A percentile compares a stretch with the other conserved stretches of the same genome.
These are phyloP conservation scores for Sinelater perroti DNA, from an alignment of 2,888 invertebrate genomes.

Conservation along the genomic window DNA sequence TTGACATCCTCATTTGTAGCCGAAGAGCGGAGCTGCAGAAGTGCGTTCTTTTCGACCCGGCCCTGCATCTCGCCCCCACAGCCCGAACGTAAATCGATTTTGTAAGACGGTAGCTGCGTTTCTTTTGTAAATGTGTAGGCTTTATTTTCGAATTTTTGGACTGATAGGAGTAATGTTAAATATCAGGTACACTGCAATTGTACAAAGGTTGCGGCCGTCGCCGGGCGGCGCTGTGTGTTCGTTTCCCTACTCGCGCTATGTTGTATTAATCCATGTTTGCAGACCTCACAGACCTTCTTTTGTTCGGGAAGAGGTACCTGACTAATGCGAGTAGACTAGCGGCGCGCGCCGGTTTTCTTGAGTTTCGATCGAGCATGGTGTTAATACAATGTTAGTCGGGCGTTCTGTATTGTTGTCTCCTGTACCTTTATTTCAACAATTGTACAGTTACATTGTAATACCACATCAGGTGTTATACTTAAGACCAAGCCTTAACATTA, in stretches of 20 bases:
- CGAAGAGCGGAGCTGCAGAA: constrained; percentile 21
- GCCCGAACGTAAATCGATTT: constrained; percentile 40
- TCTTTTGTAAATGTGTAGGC: constrained; percentile 46
- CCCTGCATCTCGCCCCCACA: too few species aligned
- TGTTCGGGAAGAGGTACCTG: not conserved
- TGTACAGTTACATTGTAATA: constrained; percentile 59
- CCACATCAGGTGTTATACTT: constrained; percentile 62
- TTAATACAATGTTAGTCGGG: constrained; percentile 22
- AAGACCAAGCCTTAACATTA: constrained; percentile 64
- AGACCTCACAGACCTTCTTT: too few species aligned
- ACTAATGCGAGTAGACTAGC: not conserved
- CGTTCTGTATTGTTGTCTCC: constrained; percentile 21
- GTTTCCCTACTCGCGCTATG: too few species aligned
- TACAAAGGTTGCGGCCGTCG: constrained; percentile 50
- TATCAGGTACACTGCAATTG: constrained; percentile 53
- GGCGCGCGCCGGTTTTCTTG: not conserved
- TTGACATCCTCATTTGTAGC: not conserved
- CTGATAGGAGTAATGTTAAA: constrained; percentile 49
- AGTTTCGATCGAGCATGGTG: constrained; percentile 7
- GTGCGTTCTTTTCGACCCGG: constrained; percentile 18
- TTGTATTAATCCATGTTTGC: constrained; percentile 35
- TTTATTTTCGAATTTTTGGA: constrained; percentile 50
- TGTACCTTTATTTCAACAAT: constrained; percentile 50
- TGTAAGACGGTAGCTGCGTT: constrained; percentile 38
- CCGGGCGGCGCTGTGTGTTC: too few species aligned